Evolutionary conservation across 2,113 vertebrate genomes (phyloP).

Genomic region (Egretta garzetta): DNA sequence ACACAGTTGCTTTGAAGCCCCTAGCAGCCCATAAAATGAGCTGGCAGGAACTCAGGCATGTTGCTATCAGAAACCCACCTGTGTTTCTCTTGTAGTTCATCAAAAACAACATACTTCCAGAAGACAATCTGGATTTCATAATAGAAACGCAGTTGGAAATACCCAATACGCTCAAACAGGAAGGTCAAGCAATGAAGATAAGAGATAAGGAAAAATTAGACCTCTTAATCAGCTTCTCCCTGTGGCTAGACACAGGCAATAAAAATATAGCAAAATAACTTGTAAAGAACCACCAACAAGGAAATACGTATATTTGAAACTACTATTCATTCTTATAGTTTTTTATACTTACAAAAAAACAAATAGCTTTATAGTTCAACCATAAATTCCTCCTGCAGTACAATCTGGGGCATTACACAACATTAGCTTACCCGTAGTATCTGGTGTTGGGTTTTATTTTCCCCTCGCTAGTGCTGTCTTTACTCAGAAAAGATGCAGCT

Average conservation of each 20-base stretch:
- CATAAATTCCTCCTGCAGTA: not conserved
- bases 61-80: slow-evolving; percentile 42
- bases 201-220: slow-evolving; percentile 43
- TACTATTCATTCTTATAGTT: not conserved
- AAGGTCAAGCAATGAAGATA: slow-evolving; percentile 29
- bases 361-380: not conserved
- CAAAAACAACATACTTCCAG: not conserved
- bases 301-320: not conserved
- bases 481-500: slow-evolving; percentile 8
- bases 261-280: not conserved
- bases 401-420: not conserved
- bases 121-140: slow-evolving; percentile 44
- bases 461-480: not conserved
- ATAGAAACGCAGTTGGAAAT: not conserved
- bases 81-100: slow-evolving; percentile 1
- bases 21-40: not conserved
- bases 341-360: not conserved
- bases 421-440: not conserved
- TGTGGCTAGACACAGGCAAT: not conserved
- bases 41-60: not conserved
- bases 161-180: not conserved
- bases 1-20: not conserved
- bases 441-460: not conserved
- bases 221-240: slow-evolving; percentile 17
- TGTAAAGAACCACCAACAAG: not conserved